Evolutionary conservation across 2,888 invertebrate genomes (phyloP).

Genomic region (Eristalis tenax): DNA sequence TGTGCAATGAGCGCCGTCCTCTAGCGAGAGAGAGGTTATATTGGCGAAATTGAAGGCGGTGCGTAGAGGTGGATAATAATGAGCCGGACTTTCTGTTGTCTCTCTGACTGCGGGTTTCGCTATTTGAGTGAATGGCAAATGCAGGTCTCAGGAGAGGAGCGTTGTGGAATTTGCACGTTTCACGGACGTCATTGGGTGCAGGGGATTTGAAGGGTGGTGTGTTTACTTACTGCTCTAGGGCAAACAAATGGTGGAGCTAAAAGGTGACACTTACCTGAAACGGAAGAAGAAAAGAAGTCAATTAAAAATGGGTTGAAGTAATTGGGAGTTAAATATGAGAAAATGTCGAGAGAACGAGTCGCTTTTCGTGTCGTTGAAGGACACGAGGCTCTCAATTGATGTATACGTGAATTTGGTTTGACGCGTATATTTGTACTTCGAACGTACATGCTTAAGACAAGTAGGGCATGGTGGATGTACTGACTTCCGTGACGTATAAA

Average conservation of each 20-base stretch:
- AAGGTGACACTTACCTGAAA: slow-evolving; percentile 57
- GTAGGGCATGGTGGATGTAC: too few species aligned
- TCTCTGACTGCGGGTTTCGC: neutral
- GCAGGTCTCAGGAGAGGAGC: neutral
- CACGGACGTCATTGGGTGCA: too few species aligned
- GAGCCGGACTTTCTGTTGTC: neutral
- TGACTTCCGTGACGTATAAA: too few species aligned
- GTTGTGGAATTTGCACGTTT: neutral
- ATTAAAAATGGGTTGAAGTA: neutral
- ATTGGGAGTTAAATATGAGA: neutral
- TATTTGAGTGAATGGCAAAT: neutral
- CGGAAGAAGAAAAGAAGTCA: slow-evolving; percentile 25
- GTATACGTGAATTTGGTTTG: too few species aligned
- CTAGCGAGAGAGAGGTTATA: slow-evolving; percentile 28
- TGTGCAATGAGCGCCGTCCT: slow-evolving; percentile 32
- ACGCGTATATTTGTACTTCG: too few species aligned
- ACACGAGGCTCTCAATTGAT: too few species aligned
- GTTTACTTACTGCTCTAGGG: slow-evolving; percentile 33
- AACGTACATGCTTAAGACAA: too few species aligned
- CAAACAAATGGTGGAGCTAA: neutral
- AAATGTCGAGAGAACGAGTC: neutral
- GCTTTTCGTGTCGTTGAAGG: neutral
- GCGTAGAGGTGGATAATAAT: neutral
- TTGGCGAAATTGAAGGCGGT: slow-evolving; percentile 21
- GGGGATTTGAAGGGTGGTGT: too few species aligned